Evolutionary conservation across 2,888 invertebrate genomes (phyloP).

Genomic region (Adineta ricciae): DNA sequence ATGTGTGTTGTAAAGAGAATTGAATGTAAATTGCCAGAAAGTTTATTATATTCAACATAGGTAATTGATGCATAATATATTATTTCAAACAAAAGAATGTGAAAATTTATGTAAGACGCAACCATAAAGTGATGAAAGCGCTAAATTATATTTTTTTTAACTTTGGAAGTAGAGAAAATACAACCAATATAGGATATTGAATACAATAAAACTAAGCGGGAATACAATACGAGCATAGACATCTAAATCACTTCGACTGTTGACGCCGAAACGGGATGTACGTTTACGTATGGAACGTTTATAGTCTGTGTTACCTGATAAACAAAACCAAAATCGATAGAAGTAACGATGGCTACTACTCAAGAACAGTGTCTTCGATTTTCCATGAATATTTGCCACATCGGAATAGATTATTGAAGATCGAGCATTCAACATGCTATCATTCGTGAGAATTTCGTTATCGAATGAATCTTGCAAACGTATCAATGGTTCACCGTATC

Average conservation of each 20-base stretch:
- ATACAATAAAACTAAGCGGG: constrained; percentile 70
- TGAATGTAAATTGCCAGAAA: no score
- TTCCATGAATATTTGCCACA: no score
- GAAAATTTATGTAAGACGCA: no score
- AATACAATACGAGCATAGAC: constrained; percentile 67
- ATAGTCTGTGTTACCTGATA: constrained; percentile 22
- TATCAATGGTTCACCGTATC: constrained; percentile 24
- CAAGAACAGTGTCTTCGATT: no score
- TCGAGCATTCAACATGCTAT: no score
- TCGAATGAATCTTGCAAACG: background rate
- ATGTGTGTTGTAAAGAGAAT: no score
- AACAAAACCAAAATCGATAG: constrained; percentile 24
- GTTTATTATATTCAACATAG: no score
- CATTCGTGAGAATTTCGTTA: no score
- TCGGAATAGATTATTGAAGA: no score
- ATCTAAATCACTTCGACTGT: constrained; percentile 72
- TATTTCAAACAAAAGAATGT: no score
- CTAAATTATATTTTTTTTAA: background rate
- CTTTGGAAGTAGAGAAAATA: constrained; percentile 20
- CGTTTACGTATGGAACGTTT: constrained; percentile 24
- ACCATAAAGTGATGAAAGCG: no score
- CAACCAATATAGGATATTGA: constrained; percentile 77
- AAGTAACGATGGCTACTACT: background rate
- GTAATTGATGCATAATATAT: no score
- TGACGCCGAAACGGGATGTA: constrained; percentile 41